Conservation (phyloP, 2,113 vertebrate genomes). For the Mobula hypostoma region DNA sequence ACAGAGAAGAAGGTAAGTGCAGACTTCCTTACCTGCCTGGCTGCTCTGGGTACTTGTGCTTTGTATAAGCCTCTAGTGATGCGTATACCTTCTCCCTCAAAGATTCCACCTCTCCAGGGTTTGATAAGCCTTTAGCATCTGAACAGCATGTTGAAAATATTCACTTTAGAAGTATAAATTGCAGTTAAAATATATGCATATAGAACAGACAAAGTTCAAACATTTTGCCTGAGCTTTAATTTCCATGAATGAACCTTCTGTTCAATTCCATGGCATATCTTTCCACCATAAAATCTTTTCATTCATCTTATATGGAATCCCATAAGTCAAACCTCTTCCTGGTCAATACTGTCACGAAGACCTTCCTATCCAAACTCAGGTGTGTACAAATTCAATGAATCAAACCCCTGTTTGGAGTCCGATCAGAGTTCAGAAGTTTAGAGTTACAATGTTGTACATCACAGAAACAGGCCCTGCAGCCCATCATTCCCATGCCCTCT, state of each 20-base stretch:
- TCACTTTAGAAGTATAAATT: not conserved
- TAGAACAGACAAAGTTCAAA: not conserved
- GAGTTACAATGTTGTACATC: not conserved
- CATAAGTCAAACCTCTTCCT: not conserved
- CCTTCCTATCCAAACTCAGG: not conserved
- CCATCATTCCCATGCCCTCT: no score
- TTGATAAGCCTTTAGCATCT: constrained; percentile 94
- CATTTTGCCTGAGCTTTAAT: not conserved
- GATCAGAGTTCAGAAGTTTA: not conserved
- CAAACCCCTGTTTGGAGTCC: not conserved
- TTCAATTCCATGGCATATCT: not conserved
- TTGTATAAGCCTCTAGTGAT: constrained; percentile 88
- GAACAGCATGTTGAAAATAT: constrained; percentile 30
- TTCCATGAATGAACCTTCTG: not conserved
- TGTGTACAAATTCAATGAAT: not conserved
- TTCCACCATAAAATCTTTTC: not conserved
- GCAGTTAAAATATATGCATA: not conserved
- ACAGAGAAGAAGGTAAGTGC: not conserved
- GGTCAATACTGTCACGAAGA: not conserved
- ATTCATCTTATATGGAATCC: not conserved
- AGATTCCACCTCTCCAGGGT: constrained; percentile 77
- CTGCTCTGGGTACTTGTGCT: constrained; percentile 91
- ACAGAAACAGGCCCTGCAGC: not conserved
- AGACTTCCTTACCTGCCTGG: constrained; percentile 73
- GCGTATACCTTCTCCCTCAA: constrained; percentile 91